These are phyloP conservation scores for Drusus annulatus DNA, from an alignment of 1,140 invertebrate species.

Conservation along the genomic window DNA sequence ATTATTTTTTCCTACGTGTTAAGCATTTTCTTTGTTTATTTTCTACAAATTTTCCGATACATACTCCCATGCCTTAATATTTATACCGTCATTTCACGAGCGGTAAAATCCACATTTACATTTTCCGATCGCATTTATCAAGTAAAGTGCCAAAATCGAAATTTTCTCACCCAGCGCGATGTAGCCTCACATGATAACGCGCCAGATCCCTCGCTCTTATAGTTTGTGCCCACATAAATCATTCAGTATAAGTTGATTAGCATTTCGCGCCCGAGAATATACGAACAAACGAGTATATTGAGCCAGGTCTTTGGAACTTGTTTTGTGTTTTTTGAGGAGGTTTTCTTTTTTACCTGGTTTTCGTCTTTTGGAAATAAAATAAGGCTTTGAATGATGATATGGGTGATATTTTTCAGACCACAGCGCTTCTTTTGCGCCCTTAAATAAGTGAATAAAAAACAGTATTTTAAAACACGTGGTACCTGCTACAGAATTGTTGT, in stretches of 20 bases:
- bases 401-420: too few species aligned
- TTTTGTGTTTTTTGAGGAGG: too few species aligned
- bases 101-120: conserved; percentile 1
- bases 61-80: not conserved
- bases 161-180: not conserved
- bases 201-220: not conserved
- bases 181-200: not conserved
- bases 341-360: too few species aligned
- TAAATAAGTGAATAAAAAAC: too few species aligned
- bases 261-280: not conserved
- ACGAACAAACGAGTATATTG: not conserved
- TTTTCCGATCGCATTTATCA: conserved; percentile 17
- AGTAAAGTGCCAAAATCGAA: conserved; percentile 9
- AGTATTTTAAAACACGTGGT: too few species aligned
- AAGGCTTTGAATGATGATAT: too few species aligned
- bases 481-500: too few species aligned
- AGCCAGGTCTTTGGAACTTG: not conserved
- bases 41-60: not conserved
- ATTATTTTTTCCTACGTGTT: too few species aligned
- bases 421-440: too few species aligned
- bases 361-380: too few species aligned
- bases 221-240: conserved; percentile 11
- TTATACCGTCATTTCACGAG: not conserved
- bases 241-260: not conserved
- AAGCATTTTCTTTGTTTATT: not conserved